These are phyloP conservation scores for Osedax frankpressi DNA, from an alignment of 2,888 invertebrate species.

Conservation along the genomic window DNA sequence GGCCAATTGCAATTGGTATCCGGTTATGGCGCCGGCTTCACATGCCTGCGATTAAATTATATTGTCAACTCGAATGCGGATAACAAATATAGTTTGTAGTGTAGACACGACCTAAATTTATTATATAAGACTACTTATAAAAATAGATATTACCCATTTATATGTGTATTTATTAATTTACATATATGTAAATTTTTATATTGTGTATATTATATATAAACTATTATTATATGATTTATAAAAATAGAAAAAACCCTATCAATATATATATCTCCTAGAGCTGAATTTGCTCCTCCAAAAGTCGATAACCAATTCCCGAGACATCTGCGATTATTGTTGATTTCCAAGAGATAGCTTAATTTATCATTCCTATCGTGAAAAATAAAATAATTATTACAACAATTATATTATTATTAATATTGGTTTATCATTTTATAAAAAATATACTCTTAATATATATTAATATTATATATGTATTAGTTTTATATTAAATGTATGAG, in stretches of 20 bases:
- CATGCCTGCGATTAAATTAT: too few relatives aligned
- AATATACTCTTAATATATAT: too few relatives aligned
- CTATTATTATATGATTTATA: not conserved
- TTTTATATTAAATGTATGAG: too few relatives aligned
- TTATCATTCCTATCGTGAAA: too few relatives aligned
- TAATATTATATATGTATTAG: too few relatives aligned
- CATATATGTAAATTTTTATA: not conserved
- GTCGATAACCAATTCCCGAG: conserved; percentile 81
- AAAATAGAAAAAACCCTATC: conserved; percentile 49
- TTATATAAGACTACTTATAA: too few relatives aligned
- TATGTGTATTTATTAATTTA: not conserved
- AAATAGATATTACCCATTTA: not conserved
- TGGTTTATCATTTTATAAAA: too few relatives aligned
- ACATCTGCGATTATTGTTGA: not conserved
- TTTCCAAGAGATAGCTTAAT: too few relatives aligned
- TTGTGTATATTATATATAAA: not conserved
- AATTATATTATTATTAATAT: too few relatives aligned
- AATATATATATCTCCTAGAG: conserved; percentile 73
- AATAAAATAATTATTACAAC: too few relatives aligned
- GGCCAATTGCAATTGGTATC: conserved; percentile 69
- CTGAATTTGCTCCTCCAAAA: conserved; percentile 86
- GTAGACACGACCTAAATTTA: too few relatives aligned
- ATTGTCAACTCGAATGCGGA: not conserved
- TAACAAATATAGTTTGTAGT: too few relatives aligned
- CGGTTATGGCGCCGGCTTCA: conserved; percentile 74